These are phyloP conservation scores for Temnothorax longispinosus DNA, from an alignment of 1,140 invertebrate species.

Conservation along the genomic window DNA sequence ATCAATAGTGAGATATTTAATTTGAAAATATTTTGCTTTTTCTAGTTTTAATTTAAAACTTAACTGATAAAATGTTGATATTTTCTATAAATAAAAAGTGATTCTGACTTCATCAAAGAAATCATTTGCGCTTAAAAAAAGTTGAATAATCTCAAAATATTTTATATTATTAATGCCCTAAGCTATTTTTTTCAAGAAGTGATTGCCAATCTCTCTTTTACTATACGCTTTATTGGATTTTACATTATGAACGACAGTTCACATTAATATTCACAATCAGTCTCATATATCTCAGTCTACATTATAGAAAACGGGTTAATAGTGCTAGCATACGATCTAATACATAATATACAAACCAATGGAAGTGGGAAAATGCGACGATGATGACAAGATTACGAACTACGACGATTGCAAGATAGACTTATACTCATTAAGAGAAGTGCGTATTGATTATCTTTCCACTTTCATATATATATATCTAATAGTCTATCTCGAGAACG, in stretches of 20 bases:
- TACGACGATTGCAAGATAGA: neutral
- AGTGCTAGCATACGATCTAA: neutral
- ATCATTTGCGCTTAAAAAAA: neutral
- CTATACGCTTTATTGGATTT: neutral
- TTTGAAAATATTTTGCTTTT: neutral
- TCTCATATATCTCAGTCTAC: neutral
- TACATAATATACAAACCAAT: neutral
- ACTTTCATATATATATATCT: neutral
- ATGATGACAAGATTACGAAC: neutral
- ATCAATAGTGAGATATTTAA: neutral
- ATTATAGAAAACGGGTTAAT: neutral
- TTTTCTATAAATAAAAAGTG: neutral
- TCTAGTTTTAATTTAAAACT: neutral
- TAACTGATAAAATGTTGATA: neutral
- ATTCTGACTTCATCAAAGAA: neutral
- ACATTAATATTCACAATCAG: constrained; percentile 3
- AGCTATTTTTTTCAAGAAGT: neutral
- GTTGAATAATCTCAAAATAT: neutral
- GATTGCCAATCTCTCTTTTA: neutral
- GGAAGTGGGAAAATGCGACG: neutral
- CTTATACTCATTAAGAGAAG: constrained; percentile 32
- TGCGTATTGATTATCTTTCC: constrained; percentile 6
- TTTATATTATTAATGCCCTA: neutral
- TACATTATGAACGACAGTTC: constrained; percentile 1
- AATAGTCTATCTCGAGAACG: neutral